Base-by-base conservation (phyloP, 2,113 vertebrate genomes). In the Cyanoliseus patagonus region DNA sequence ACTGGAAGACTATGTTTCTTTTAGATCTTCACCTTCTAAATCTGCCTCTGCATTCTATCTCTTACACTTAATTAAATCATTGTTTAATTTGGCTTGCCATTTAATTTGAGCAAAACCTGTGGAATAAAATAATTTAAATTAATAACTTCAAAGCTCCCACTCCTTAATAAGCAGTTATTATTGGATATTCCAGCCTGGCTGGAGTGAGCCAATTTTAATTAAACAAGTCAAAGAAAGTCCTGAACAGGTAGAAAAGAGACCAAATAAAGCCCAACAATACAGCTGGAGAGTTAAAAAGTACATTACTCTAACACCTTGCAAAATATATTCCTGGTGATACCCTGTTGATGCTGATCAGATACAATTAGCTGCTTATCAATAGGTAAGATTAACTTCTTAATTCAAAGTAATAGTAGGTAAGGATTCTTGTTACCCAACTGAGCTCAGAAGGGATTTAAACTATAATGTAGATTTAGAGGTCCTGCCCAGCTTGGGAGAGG, bases 41-140 rank as follows among this genome's bases (percentile, higher is more conserved):
- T 89, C 91, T 92, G 68, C 49, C 81, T 96, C 77, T 77, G 66
- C 13, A 2, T 80, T 94, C 88, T 88, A 49, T 86, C 95, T 87
- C 78, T 96, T 94, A 81, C 86, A 94, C 86, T 96, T 97, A 97
- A 96, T 96, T 97, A 97, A 97, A 94, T 85, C 88, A 94, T 87
- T 95, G 91, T 96, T 97, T 97, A 95, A 96, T 95, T 95, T 96
- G 77, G 74, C 89, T 94, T 94, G 62, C 62, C 70, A 91, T 96
- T 96, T 96, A 96, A 97, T 95, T 95, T 96, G 83, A 94, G 86
- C 49, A 96, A 96, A 96, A 96, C 91, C 83, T 94, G 94, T 94
- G 88, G 88, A 97, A 97, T 67, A 95, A 96, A 97, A 96, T 96
- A 94, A 95, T 97, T 96, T 97, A 95, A 96, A 96, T 94, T 96